A percentile compares a stretch with the other conserved stretches of the same genome.
phyloP scores from a whole-genome alignment of 2,888 invertebrate species.

The Xylota segnis region DNA sequence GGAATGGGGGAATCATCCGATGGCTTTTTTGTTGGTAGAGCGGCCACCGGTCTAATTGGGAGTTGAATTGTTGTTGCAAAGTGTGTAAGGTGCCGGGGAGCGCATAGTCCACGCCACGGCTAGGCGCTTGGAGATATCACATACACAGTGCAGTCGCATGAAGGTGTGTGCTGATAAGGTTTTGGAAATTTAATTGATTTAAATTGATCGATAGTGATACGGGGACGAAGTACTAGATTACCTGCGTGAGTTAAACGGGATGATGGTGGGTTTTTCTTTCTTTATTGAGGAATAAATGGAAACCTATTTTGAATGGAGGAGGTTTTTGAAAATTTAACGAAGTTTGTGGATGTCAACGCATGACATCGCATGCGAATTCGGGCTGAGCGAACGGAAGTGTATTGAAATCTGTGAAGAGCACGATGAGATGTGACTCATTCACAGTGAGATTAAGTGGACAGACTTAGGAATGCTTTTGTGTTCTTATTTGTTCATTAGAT shows the following conservation, averaged over 20 bases:
- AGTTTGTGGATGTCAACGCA: constrained; percentile 14
- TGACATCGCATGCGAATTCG: constrained; percentile 30
- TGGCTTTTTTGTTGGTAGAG: constrained; percentile 44
- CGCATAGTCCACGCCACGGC: constrained; percentile 53
- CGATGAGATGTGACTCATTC: constrained; percentile 55
- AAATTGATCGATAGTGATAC: constrained; percentile 59
- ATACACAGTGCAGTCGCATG: constrained; percentile 23
- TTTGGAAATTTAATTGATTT: constrained; percentile 57
- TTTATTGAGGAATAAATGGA: no score
- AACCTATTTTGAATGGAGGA: neutral
- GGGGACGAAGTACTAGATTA: constrained; percentile 14
- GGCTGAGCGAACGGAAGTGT: constrained; percentile 38
- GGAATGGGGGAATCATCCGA: constrained; percentile 67
- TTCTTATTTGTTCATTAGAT: constrained; percentile 56
- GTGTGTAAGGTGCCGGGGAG: neutral
- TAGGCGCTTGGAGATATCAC: constrained; percentile 32
- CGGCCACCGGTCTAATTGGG: constrained; percentile 25
- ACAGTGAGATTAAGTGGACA: constrained; percentile 44
- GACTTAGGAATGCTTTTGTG: constrained; percentile 52
- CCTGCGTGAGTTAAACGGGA: constrained; percentile 23
- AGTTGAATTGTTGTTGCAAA: constrained; percentile 8
- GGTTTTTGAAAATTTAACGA: constrained; percentile 32
- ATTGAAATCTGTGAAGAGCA: constrained; percentile 17
- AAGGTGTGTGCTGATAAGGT: constrained; percentile 56
- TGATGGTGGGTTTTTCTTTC: no score